These are phyloP conservation scores for Aphaenogaster floridana DNA, from an alignment of 1,140 invertebrate species.

Conservation along the genomic window DNA sequence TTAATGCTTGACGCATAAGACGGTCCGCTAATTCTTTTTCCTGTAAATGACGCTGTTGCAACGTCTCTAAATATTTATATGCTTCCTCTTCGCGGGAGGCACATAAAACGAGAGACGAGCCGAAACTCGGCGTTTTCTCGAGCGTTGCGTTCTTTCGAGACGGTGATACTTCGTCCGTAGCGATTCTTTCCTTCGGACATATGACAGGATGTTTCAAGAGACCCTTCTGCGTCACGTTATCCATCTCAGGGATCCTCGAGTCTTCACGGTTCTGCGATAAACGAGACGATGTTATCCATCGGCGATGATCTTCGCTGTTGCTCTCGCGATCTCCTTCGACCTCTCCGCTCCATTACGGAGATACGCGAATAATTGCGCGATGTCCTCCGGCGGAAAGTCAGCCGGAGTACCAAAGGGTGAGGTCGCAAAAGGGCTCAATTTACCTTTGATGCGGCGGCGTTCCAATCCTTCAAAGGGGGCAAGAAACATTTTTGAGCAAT, in stretches of 20 bases:
- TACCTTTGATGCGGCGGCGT: slow-evolving; percentile 75
- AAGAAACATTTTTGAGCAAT: slow-evolving; percentile 70
- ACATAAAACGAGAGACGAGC: slow-evolving; percentile 32
- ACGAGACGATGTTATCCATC: slow-evolving; percentile 35
- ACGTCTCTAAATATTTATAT: slow-evolving; percentile 56
- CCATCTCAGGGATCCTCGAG: slow-evolving; percentile 19
- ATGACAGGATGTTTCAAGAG: not conserved
- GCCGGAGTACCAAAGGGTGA: slow-evolving; percentile 47
- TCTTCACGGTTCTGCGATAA: slow-evolving; percentile 53
- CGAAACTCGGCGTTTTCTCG: slow-evolving; percentile 33
- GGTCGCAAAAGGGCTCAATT: slow-evolving; percentile 66
- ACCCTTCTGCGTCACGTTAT: not conserved
- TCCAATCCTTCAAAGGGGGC: slow-evolving; percentile 70
- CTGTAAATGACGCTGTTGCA: slow-evolving; percentile 72
- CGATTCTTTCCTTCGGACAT: not conserved
- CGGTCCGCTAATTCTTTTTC: slow-evolving; percentile 75
- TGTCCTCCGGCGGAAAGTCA: slow-evolving; percentile 58
- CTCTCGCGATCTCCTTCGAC: slow-evolving; percentile 16
- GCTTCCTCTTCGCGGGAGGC: slow-evolving; percentile 49
- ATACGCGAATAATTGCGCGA: slow-evolving; percentile 57
- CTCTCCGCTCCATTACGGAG: slow-evolving; percentile 44
- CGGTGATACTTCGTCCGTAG: not conserved
- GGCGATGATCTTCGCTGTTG: slow-evolving; percentile 35
- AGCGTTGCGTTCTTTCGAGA: slow-evolving; percentile 52
- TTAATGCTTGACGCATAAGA: slow-evolving; percentile 62